phyloP scores from a whole-genome alignment of 2,888 invertebrate genomes.

The Caenorhabditis afra region DNA sequence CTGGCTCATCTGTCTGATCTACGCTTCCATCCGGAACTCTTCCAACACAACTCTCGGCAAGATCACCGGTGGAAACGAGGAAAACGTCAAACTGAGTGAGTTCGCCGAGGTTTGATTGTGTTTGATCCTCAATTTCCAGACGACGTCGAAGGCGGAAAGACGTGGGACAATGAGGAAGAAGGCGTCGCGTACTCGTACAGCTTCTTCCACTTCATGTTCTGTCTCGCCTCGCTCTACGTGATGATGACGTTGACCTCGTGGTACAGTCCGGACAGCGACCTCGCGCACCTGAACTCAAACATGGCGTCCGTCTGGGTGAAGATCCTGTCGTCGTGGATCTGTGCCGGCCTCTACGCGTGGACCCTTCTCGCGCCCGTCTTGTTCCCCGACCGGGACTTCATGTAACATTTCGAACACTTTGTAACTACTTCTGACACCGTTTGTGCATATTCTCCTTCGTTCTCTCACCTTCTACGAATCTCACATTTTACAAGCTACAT shows the following conservation, averaged over 20 bases:
- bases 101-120: slow-evolving; percentile 4
- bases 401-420: slow-evolving; percentile 42
- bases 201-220: slow-evolving; percentile 88
- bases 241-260: slow-evolving; percentile 99
- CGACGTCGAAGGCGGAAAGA: slow-evolving; percentile 53
- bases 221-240: slow-evolving; percentile 94
- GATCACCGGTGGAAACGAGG: slow-evolving; percentile 85
- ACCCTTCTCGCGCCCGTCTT: slow-evolving; percentile 93
- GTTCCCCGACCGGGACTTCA: slow-evolving; percentile 91
- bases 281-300: slow-evolving; percentile 84
- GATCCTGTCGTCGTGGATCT: slow-evolving; percentile 91
- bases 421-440: neutral
- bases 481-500: slow-evolving; percentile 8
- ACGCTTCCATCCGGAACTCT: slow-evolving; percentile 94
- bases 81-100: slow-evolving; percentile 77
- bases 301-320: slow-evolving; percentile 99
- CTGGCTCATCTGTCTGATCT: slow-evolving; percentile 95
- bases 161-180: slow-evolving; percentile 92
- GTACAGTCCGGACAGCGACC: slow-evolving; percentile 86
- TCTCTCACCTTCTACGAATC: slow-evolving; percentile 11
- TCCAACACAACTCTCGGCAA: slow-evolving; percentile 89
- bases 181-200: slow-evolving; percentile 82
- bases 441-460: slow-evolving; percentile 18
- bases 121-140: slow-evolving; percentile 32
- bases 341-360: slow-evolving; percentile 93